phyloP scores from a whole-genome alignment of 2,113 vertebrate genomes.

The Cranoglanis bouderius region DNA sequence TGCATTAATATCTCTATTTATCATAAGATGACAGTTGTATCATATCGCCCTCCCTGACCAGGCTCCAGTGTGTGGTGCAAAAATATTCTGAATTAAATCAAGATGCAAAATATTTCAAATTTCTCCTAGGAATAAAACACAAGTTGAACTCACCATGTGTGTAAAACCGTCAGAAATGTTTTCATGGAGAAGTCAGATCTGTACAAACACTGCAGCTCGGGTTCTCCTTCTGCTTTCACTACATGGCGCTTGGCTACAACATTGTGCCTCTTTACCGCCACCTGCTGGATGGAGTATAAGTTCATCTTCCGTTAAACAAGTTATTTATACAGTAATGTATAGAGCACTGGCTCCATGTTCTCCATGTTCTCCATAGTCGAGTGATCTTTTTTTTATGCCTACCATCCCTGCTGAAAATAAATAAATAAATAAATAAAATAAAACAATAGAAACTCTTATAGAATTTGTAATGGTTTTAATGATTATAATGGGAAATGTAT shows the following conservation, averaged over 20 bases:
- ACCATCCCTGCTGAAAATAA: background rate
- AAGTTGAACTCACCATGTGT: background rate
- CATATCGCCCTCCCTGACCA: no score
- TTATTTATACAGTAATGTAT: background rate
- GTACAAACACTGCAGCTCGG: background rate
- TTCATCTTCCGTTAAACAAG: background rate
- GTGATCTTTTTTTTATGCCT: background rate
- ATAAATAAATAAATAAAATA: no score
- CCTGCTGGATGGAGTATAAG: background rate
- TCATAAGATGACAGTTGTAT: no score
- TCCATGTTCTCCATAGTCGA: background rate
- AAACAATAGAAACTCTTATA: no score
- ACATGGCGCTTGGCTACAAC: background rate
- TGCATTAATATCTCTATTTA: no score
- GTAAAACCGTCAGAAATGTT: background rate
- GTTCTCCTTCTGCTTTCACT: background rate
- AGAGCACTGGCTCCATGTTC: background rate
- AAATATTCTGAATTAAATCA: no score
- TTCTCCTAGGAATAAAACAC: background rate
- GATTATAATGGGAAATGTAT: no score
- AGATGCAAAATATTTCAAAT: background rate
- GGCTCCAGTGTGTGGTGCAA: no score
- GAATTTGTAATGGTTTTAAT: no score
- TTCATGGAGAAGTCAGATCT: background rate
- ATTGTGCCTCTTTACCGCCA: background rate